Percentiles rank a stretch among this genome's conserved stretches.
phyloP scores from a whole-genome alignment of 1,140 invertebrate species.

The Drosophila truncata region DNA sequence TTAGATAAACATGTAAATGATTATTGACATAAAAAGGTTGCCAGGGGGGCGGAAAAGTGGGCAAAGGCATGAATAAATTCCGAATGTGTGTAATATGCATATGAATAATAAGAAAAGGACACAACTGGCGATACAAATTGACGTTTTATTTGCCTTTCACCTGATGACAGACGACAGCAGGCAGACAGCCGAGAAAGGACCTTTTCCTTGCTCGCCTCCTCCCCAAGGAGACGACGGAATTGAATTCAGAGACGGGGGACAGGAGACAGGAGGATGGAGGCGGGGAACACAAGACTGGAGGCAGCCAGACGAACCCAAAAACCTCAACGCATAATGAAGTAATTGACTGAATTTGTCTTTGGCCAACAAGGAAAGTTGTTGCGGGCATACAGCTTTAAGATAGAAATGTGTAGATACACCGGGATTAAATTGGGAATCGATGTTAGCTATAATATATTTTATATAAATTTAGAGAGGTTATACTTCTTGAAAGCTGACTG shows the following conservation, averaged over 20 bases:
- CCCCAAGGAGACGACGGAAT: slow-evolving; percentile 5
- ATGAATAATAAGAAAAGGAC: slow-evolving; percentile 80
- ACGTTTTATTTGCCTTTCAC: slow-evolving; percentile 83
- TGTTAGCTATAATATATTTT: not conserved
- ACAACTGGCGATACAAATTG: slow-evolving; percentile 78
- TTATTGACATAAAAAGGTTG: slow-evolving; percentile 71
- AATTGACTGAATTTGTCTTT: slow-evolving; percentile 71
- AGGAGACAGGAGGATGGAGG: not conserved
- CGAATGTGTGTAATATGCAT: slow-evolving; percentile 75
- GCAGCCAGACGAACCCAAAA: slow-evolving; percentile 31
- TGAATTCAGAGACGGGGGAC: not conserved
- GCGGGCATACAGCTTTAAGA: slow-evolving; percentile 50
- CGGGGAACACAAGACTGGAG: not conserved
- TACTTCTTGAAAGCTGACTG: not conserved
- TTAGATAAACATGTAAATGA: slow-evolving; percentile 81
- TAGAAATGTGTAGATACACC: slow-evolving; percentile 44
- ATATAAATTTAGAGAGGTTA: not conserved
- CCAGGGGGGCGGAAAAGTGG: not conserved
- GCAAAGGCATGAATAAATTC: slow-evolving; percentile 61
- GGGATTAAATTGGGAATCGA: no score
- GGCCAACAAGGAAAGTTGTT: slow-evolving; percentile 41
- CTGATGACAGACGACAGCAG: slow-evolving; percentile 69
- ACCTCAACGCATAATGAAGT: slow-evolving; percentile 68
- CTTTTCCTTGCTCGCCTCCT: not conserved
- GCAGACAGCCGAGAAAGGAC: slow-evolving; percentile 41